Evolutionary conservation across 2,113 vertebrate genomes (phyloP), one percentile per base, ranked within the genome.

Genomic region (Onychorhynchus coronatus): DNA sequence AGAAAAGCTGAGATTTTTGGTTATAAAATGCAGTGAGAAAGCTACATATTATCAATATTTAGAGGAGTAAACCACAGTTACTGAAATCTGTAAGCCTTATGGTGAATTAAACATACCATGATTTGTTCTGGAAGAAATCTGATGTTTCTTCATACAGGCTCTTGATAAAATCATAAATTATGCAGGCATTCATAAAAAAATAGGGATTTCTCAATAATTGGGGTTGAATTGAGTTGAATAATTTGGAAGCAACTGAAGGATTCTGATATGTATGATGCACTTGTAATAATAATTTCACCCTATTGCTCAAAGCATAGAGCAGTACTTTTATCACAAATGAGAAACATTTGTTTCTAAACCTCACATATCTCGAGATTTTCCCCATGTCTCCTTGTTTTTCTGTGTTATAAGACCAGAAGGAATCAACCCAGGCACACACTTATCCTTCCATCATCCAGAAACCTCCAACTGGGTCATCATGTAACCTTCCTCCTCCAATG

Each of bases 391-490:
- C 42, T 84, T 85, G 49, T n/a, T 94, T n/a, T 68, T 80, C 56
- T 56, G 17, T 78, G 31, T 66, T 74, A 18, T 11, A 53, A 41
- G 52, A 49, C 22, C 75, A 46, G 61, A 84, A 92, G 12, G 49
- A 89, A 33, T 92, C 2, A 0, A n/a, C 75, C 28, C 31, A 68
- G 70, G 46, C 3, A 3, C 33, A 82, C 73, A 66, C 30, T 89
- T 91, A 52, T 90, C 63, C 22, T 86, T 95, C 91, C 53, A n/a
- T 91, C 52, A 65, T 72, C 28, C 55, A 81, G 66, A 92, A 92
- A 62, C 4, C 0, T 79, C 50, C 70, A 96, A 31, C n/a, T 91
- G 53, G 91, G 91, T 95, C 88, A 91, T 56, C 25, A 5, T 9
- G 41, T 78, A 89, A 85, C 49, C 49, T 91, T 84, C 28, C 6